Percentiles rank a stretch among this genome's conserved stretches.
phyloP scores from a whole-genome alignment of 2,797 vertebrate species.

The Chiroxiphia lanceolata region DNA sequence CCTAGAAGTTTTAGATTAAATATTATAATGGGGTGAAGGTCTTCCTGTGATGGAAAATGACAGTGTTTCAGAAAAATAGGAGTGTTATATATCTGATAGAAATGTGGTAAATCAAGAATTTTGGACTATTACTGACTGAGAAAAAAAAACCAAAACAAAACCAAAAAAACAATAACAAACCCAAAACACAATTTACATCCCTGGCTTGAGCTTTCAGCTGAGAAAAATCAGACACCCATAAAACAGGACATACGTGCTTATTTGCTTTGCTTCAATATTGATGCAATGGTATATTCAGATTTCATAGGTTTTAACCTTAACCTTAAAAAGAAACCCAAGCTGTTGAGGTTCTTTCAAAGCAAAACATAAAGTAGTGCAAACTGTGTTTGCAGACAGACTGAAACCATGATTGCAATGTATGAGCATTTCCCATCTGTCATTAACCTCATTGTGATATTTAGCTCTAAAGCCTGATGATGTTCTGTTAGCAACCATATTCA shows the following conservation, averaged over 20 bases:
- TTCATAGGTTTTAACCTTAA: constrained; percentile 40
- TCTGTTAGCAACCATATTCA: constrained; percentile 8
- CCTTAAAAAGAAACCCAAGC: constrained; percentile 26
- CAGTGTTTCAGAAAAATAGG: background rate
- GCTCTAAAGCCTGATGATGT: constrained; percentile 7
- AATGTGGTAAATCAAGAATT: background rate
- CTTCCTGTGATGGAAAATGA: background rate
- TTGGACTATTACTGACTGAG: background rate
- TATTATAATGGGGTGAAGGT: background rate
- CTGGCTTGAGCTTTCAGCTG: background rate
- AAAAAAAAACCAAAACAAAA: background rate
- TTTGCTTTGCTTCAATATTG: constrained; percentile 5
- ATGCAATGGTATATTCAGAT: background rate
- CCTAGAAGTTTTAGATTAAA: background rate
- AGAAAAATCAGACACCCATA: background rate
- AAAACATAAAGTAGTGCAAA: constrained; percentile 33
- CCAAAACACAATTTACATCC: background rate
- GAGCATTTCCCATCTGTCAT: constrained; percentile 47
- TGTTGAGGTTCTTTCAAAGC: constrained; percentile 39
- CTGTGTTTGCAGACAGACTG: constrained; percentile 40
- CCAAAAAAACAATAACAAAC: background rate
- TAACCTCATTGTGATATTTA: constrained; percentile 40
- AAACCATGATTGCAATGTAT: constrained; percentile 17
- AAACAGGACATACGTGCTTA: background rate
- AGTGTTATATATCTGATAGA: background rate